phyloP scores from a whole-genome alignment of 2,113 vertebrate species.

The Podilymbus podiceps region DNA sequence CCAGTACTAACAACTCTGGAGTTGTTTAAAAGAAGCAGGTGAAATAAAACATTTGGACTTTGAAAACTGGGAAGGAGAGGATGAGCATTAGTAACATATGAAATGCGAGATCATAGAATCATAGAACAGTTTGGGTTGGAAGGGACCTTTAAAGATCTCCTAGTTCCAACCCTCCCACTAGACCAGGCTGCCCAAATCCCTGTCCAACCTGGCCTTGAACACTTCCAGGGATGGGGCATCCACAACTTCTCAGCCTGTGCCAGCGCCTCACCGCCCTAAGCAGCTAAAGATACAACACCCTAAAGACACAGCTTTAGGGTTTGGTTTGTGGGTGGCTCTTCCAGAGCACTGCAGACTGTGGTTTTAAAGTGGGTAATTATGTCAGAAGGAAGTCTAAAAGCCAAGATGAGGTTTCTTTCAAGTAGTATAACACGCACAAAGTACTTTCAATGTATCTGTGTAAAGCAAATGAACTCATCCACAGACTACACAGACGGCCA shows the following conservation, averaged over 20 bases:
- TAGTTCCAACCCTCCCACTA: no score
- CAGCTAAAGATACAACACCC: no score
- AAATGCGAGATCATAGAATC: not conserved
- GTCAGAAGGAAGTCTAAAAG: not conserved
- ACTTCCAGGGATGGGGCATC: no score
- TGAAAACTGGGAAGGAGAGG: not conserved
- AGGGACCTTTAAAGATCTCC: no score
- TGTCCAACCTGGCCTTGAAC: no score
- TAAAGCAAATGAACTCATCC: not conserved
- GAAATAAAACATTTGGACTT: not conserved
- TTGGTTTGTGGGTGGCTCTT: not conserved
- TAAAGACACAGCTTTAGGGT: not conserved
- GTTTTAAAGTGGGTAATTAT: not conserved
- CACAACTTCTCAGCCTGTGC: no score
- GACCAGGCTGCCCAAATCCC: no score
- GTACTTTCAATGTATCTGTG: not conserved
- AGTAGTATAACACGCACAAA: not conserved
- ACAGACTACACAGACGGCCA: not conserved
- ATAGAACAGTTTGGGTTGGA: no score
- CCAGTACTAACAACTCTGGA: not conserved
- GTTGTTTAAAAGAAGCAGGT: not conserved
- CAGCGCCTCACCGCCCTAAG: no score
- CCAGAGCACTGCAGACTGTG: rapidly evolving
- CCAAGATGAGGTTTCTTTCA: not conserved
- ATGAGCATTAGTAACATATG: not conserved